These are phyloP conservation scores for Odontesthes bonariensis DNA, from an alignment of 2,113 vertebrate genomes.

Conservation along the genomic window DNA sequence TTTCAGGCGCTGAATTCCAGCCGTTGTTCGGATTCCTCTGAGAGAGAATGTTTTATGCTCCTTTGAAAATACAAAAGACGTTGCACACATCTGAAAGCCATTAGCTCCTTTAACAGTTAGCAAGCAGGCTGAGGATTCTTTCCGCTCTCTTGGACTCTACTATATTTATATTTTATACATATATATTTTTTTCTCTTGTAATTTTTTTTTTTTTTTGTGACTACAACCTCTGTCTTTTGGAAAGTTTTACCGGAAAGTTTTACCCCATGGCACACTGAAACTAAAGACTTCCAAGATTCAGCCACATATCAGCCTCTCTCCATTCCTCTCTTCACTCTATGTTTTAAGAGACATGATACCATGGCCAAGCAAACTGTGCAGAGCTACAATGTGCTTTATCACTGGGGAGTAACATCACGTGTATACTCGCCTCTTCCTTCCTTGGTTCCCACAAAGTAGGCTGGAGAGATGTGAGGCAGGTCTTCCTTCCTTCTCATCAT, in stretches of 20 bases:
- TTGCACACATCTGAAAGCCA: slow-evolving; percentile 88
- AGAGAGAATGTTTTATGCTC: slow-evolving; percentile 87
- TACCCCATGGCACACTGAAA: slow-evolving; percentile 47
- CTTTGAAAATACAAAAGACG: slow-evolving; percentile 81
- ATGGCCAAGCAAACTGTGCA: slow-evolving; percentile 32
- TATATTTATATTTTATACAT: slow-evolving; percentile 65
- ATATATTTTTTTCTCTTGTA: slow-evolving; percentile 54
- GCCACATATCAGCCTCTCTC: slow-evolving; percentile 40
- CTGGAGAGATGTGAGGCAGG: slow-evolving; percentile 56
- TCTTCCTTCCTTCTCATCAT: slow-evolving; percentile 54
- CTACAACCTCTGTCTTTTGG: slow-evolving; percentile 48
- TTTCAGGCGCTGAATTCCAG: slow-evolving; percentile 83
- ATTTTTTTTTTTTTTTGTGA: slow-evolving; percentile 45
- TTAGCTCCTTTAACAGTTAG: slow-evolving; percentile 85
- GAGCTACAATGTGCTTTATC: slow-evolving; percentile 49
- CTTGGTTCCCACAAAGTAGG: slow-evolving; percentile 49
- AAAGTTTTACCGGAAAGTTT: slow-evolving; percentile 61
- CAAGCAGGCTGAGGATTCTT: slow-evolving; percentile 78
- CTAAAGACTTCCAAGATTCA: slow-evolving; percentile 47
- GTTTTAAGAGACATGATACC: slow-evolving; percentile 67
- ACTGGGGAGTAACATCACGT: slow-evolving; percentile 68
- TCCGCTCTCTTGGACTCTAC: slow-evolving; percentile 77
- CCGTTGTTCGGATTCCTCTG: slow-evolving; percentile 87
- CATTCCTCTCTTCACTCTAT: slow-evolving; percentile 46
- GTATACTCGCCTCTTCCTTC: slow-evolving; percentile 50